A percentile compares a stretch with the other conserved stretches of the same genome.
Conservation (phyloP, 1,140 invertebrate genomes). For the Neotoxoptera formosana region DNA sequence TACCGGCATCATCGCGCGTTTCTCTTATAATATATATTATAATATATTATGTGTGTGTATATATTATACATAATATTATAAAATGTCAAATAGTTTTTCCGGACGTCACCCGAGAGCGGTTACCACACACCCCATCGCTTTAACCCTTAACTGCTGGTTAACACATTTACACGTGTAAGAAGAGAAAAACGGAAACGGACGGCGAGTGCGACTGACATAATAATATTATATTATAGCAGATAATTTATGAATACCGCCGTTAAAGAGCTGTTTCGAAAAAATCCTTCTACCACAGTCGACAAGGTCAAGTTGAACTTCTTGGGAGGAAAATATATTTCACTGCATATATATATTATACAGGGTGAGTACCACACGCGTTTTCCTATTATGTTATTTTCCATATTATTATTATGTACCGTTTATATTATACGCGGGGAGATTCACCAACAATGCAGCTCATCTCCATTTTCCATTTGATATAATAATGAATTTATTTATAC, state of each 20-base stretch:
- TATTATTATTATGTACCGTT: background rate
- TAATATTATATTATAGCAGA: background rate
- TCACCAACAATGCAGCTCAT: background rate
- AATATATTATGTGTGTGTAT: no score
- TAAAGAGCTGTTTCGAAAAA: background rate
- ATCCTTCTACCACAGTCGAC: background rate
- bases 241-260: background rate
- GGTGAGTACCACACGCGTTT: background rate
- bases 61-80: background rate
- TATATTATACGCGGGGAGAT: background rate
- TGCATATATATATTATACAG: background rate
- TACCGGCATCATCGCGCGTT: background rate
- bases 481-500: background rate
- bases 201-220: background rate
- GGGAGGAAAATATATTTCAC: background rate
- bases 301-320: background rate
- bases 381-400: background rate
- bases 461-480: background rate
- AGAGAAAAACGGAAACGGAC: background rate
- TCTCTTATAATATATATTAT: background rate
- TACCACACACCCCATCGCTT: background rate
- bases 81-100: background rate
- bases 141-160: background rate
- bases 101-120: background rate
- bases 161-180: background rate